phyloP scores from a whole-genome alignment of 2,113 vertebrate species.

The Otus sunia region DNA sequence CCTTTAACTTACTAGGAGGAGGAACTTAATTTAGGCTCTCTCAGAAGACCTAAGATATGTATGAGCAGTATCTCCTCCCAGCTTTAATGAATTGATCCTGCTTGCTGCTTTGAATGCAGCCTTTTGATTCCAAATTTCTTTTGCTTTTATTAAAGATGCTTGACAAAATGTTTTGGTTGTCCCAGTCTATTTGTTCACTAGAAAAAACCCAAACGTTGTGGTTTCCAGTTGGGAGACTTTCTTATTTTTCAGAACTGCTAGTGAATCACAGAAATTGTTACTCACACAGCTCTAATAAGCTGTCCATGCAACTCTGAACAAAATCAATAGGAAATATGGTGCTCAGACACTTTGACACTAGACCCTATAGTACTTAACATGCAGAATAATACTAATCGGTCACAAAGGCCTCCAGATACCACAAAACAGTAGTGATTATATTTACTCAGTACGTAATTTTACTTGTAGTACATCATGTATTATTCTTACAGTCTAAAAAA shows the following conservation, averaged over 20 bases:
- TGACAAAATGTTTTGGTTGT: background rate
- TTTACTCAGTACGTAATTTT: background rate
- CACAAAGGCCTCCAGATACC: background rate
- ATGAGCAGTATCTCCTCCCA: background rate
- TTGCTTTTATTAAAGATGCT: background rate
- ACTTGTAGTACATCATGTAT: background rate
- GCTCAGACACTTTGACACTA: background rate
- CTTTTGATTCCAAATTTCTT: background rate
- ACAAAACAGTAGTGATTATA: background rate
- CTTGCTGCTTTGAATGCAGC: background rate
- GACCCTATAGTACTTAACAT: background rate
- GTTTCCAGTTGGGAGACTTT: background rate
- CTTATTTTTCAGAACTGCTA: background rate
- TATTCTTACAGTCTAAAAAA: background rate
- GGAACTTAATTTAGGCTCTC: background rate
- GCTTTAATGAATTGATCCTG: background rate
- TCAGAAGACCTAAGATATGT: background rate
- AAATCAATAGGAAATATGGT: background rate
- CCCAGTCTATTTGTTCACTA: background rate
- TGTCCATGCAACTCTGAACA: background rate
- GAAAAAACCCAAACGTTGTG: background rate
- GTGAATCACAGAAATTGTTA: background rate
- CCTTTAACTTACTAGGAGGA: background rate
- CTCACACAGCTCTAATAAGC: background rate
- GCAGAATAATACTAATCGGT: background rate